A percentile compares a stretch with the other conserved stretches of the same genome.
Conservation (phyloP, 2,888 invertebrate genomes). For the Metalampra italica region DNA sequence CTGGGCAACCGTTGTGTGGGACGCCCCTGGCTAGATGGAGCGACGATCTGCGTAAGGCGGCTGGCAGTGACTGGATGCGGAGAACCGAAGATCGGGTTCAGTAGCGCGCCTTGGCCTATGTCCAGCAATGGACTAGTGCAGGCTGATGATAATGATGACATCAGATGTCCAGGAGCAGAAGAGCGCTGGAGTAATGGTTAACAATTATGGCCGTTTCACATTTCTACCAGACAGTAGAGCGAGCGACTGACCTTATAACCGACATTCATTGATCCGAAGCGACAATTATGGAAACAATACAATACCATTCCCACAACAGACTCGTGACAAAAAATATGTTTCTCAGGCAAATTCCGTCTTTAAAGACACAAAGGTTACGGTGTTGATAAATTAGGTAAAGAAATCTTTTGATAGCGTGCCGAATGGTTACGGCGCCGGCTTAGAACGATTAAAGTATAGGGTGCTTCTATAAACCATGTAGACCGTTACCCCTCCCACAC, state of each 20-base stretch:
- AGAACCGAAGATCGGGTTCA: too few relatives aligned
- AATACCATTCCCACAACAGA: conserved; percentile 21
- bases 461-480: too few relatives aligned
- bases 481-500: too few relatives aligned
- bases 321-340: conserved; percentile 10
- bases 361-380: conserved; percentile 20
- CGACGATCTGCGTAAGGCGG: too few relatives aligned
- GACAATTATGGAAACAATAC: conserved; percentile 42
- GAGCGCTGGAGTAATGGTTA: too few relatives aligned
- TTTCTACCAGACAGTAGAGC: conserved; percentile 24
- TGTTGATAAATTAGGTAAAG: conserved; percentile 10
- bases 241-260: conserved; percentile 43
- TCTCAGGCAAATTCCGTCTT: conserved; percentile 18
- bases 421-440: conserved; percentile 31
- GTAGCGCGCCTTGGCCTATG: too few relatives aligned
- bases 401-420: conserved; percentile 28
- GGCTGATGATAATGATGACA: too few relatives aligned
- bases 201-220: conserved; percentile 22
- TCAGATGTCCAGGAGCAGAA: too few relatives aligned
- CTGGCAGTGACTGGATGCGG: too few relatives aligned
- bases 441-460: conserved; percentile 25
- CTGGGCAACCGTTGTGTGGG: too few relatives aligned
- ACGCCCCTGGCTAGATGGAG: too few relatives aligned
- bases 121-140: too few relatives aligned
- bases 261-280: conserved; percentile 39